Percentiles rank a stretch among this genome's conserved stretches.
Conservation (phyloP, 2,113 vertebrate species). For the Myanophis thanlyinensis region DNA sequence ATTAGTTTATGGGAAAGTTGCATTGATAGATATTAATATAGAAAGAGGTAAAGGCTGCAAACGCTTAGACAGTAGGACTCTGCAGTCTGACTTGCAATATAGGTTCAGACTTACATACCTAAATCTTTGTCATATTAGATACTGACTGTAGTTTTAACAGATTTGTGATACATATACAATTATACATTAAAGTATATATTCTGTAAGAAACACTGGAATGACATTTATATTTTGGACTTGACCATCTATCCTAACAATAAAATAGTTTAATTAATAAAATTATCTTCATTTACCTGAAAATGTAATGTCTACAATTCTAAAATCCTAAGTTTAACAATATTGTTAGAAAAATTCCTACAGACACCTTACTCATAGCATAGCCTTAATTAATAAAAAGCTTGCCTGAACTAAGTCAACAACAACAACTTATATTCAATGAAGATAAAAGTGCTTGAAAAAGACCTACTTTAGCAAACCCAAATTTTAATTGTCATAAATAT, state of each 20-base stretch:
- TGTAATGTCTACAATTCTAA: not conserved
- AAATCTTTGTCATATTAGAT: not conserved
- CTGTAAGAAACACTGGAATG: not conserved
- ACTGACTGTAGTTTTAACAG: not conserved
- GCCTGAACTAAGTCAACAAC: not conserved
- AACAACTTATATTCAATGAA: not conserved
- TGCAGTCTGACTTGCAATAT: not conserved
- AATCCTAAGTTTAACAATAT: not conserved
- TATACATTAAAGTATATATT: not conserved
- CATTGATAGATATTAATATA: not conserved
- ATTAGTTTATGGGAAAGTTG: not conserved
- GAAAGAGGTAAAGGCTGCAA: not conserved
- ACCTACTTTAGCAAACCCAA: not conserved
- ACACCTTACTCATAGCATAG: not conserved
- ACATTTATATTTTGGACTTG: not conserved
- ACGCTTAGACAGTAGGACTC: not conserved
- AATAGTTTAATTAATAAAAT: not conserved
- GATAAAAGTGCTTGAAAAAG: not conserved
- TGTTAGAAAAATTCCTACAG: not conserved
- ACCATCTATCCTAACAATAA: not conserved
- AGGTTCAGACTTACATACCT: not conserved
- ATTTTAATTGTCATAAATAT: not conserved
- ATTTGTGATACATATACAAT: not conserved
- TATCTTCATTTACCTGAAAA: not conserved
- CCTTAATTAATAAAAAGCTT: not conserved